A percentile compares a stretch with the other conserved stretches of the same genome.
Evolutionary conservation across 2,113 vertebrate genomes (phyloP).

Genomic region (Naja naja): DNA sequence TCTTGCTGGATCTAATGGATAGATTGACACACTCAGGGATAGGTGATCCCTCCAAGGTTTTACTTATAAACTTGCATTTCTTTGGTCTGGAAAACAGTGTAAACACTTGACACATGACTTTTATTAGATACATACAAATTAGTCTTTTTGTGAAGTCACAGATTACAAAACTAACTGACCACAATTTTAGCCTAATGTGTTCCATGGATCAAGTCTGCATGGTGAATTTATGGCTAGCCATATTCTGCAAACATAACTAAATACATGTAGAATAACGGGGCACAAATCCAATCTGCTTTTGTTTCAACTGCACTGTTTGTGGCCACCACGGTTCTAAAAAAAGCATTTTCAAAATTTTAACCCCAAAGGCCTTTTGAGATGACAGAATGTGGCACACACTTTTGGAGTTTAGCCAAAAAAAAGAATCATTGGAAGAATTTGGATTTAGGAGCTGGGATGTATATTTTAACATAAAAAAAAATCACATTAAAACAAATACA

Average conservation of each 20-base stretch:
- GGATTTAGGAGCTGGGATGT: not conserved
- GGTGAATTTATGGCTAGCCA: not conserved
- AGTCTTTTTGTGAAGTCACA: not conserved
- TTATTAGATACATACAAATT: not conserved
- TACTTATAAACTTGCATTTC: not conserved
- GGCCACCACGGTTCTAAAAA: not conserved
- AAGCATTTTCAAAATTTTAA: not conserved
- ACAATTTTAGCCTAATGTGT: not conserved
- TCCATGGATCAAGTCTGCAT: not conserved
- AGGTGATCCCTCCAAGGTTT: not conserved
- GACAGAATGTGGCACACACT: not conserved
- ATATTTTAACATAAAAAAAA: not conserved
- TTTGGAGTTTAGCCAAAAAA: not conserved
- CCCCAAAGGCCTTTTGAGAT: not conserved
- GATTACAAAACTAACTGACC: not conserved
- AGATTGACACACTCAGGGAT: not conserved
- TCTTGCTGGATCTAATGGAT: not conserved
- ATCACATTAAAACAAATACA: not conserved
- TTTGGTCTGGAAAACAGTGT: not conserved
- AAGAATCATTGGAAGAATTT: not conserved
- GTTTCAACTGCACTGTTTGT: not conserved
- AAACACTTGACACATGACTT: not conserved
- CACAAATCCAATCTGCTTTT: not conserved
- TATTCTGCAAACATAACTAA: not conserved
- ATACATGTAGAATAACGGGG: not conserved